phyloP scores from a whole-genome alignment of 2,888 invertebrate species.

The Nomada fabriciana region DNA sequence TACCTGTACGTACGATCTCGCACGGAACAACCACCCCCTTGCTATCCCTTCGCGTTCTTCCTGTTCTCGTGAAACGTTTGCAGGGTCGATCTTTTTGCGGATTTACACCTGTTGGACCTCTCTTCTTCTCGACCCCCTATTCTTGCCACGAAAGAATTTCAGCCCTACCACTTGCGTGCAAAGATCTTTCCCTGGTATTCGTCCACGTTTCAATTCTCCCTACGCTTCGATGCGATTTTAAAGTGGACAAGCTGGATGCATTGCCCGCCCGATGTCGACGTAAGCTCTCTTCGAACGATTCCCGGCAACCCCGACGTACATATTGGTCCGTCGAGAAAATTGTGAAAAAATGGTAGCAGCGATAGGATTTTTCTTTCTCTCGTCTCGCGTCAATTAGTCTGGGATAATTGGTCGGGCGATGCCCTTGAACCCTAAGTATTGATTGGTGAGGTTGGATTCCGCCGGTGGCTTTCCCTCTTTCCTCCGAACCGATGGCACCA shows the following conservation, averaged over 20 bases:
- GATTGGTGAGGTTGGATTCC: slow-evolving; percentile 83
- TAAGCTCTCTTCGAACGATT: neutral
- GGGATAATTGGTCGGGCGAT: slow-evolving; percentile 84
- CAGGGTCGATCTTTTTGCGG: slow-evolving; percentile 79
- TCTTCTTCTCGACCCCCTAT: slow-evolving; percentile 73
- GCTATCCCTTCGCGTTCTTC: slow-evolving; percentile 60
- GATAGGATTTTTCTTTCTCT: slow-evolving; percentile 65
- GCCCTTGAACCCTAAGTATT: slow-evolving; percentile 84
- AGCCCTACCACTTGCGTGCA: slow-evolving; percentile 37
- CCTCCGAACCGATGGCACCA: slow-evolving; percentile 75
- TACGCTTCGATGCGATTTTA: neutral
- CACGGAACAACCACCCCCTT: slow-evolving; percentile 49
- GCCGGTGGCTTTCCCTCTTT: slow-evolving; percentile 78
- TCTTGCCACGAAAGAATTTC: slow-evolving; percentile 68
- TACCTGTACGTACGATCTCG: slow-evolving; percentile 56
- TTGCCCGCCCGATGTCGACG: too few species aligned
- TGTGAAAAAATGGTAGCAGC: slow-evolving; percentile 42
- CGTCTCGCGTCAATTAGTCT: slow-evolving; percentile 80
- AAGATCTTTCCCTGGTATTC: slow-evolving; percentile 16
- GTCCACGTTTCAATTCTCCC: neutral
- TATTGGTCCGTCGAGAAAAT: neutral
- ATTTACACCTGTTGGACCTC: slow-evolving; percentile 84
- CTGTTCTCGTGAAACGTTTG: slow-evolving; percentile 72
- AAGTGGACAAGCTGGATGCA: neutral
- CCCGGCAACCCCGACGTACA: neutral